Conservation (phyloP, 2,113 vertebrate species). For the Otis tarda region DNA sequence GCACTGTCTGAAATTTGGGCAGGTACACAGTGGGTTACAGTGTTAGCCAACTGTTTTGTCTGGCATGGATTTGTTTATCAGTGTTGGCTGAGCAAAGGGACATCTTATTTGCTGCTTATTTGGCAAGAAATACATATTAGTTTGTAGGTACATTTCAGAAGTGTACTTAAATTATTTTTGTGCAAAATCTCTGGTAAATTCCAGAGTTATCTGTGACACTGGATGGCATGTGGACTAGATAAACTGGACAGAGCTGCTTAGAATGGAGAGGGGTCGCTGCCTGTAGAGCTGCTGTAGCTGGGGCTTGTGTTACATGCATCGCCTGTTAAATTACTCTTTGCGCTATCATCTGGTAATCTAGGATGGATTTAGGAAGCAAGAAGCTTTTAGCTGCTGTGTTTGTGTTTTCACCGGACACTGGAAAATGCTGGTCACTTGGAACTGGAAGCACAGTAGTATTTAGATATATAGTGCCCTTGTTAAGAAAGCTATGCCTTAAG, state of each 20-base stretch:
- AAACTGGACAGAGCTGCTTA: background rate
- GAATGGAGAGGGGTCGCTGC: background rate
- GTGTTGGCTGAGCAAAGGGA: background rate
- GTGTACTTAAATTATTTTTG: background rate
- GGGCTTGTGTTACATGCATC: background rate
- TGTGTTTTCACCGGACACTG: background rate
- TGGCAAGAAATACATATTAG: rapidly evolving
- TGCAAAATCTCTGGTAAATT: background rate
- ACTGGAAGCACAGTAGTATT: background rate
- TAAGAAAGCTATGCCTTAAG: background rate
- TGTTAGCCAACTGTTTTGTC: background rate
- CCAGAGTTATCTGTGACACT: background rate
- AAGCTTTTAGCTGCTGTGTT: background rate
- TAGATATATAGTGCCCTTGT: background rate
- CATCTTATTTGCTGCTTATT: background rate
- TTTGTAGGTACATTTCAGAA: background rate
- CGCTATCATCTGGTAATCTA: background rate
- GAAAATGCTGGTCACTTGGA: background rate
- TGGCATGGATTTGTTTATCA: background rate
- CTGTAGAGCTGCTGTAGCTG: background rate
- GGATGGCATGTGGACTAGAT: background rate
- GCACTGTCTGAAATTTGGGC: background rate
- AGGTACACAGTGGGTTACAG: background rate
- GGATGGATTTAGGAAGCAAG: background rate
- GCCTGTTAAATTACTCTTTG: background rate